Evolutionary conservation across 1,140 invertebrate genomes (phyloP), one percentile per base, ranked within the genome.

Genomic region (Megathymus violae): DNA sequence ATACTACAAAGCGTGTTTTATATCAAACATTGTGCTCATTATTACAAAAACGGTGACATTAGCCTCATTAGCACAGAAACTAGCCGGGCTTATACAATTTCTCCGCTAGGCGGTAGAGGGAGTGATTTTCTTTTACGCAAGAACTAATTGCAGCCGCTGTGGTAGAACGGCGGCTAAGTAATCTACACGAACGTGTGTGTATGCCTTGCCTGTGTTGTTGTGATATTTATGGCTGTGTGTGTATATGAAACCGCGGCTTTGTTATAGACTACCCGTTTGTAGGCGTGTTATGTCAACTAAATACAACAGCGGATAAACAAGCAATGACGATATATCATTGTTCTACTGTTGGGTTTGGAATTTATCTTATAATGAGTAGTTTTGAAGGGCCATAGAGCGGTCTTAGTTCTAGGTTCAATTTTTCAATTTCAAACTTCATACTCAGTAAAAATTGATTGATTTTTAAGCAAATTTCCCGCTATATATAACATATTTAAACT

Each of bases 21-120:
- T n/a, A n/a, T 48, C 7, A 7, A 19, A 13, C 27, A 38, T 36
- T 36, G 4, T 51, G 16, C 10, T 11, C n/a, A 22, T 17, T 46
- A 11, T 16, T 22, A 22, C 4, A 46, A 22, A 22, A 22, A 46
- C n/a, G n/a, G 43, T 22, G 6, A 46, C 17, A 46, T 46, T 46
- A 46, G 38, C 38, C 22, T 56, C 40, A 56, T 56, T 56, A 56
- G 38, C 40, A 44, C 36, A 56, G 52, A 56, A 56, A 43, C 52
- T 17, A 31, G 1, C 40, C 38, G 15, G 19, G 14, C 25, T 41
- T 41, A 40, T 54, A 25, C 22, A 43, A 44, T 56, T 56, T 16
- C 51, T 31, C 22, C 52, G 13, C 19, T 10, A 41, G n/a, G 4
- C 4, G 3, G 19, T 56, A 25, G 22, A 56, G 13, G 36, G 51